Evolutionary conservation across 2,113 vertebrate species (phyloP).

Genomic region (Marcusenius ussheri): DNA sequence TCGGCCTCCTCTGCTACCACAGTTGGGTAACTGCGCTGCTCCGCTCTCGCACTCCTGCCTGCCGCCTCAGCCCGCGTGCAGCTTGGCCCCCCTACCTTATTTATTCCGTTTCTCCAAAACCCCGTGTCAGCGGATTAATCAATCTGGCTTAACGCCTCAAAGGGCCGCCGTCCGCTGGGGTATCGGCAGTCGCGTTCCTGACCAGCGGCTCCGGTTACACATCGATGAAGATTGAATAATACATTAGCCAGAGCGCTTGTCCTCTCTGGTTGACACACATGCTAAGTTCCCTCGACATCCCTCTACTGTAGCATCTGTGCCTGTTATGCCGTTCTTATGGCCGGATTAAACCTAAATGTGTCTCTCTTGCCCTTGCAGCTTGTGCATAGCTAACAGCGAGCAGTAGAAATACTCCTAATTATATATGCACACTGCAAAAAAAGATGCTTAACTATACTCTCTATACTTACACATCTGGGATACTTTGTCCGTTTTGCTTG

Average conservation of each 20-base stretch:
- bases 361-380: background rate
- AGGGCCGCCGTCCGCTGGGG: conserved; percentile 38
- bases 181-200: conserved; percentile 46
- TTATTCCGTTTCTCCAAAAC: background rate
- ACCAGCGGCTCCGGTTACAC: conserved; percentile 61
- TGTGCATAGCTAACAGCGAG: background rate
- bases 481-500: background rate
- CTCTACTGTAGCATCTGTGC: conserved; percentile 7
- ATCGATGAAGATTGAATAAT: conserved; percentile 65
- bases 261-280: conserved; percentile 2
- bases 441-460: background rate
- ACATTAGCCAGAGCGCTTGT: conserved; percentile 48
- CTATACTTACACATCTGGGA: background rate
- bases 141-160: conserved; percentile 49
- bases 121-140: conserved; percentile 51
- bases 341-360: background rate
- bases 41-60: background rate
- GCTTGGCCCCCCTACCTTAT: background rate
- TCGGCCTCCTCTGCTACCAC: background rate
- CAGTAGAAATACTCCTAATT: background rate
- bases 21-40: background rate
- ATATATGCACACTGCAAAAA: background rate
- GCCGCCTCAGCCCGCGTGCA: background rate
- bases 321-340: background rate
- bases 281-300: conserved; percentile 29